Conservation (phyloP, 2,113 vertebrate species). For the Ia io region DNA sequence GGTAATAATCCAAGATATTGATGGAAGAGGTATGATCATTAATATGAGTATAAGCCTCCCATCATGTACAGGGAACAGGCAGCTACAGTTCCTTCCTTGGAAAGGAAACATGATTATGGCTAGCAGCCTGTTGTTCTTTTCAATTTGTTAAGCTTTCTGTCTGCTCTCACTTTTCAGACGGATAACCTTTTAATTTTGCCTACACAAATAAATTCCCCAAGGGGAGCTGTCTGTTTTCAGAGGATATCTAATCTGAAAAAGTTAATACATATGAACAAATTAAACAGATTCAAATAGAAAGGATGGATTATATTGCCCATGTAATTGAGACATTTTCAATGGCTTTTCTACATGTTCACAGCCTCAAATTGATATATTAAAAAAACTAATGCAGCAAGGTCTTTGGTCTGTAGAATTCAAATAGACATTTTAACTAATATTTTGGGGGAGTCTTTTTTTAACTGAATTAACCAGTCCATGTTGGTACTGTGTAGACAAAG, state of each 20-base stretch:
- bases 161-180: conserved; percentile 26
- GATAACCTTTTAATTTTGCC: conserved; percentile 54
- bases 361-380: neutral
- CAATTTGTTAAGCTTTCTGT: conserved; percentile 48
- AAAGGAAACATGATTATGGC: conserved; percentile 39
- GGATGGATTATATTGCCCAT: conserved; percentile 26
- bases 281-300: conserved; percentile 43
- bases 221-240: conserved; percentile 23
- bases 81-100: conserved; percentile 33
- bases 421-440: neutral
- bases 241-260: conserved; percentile 32
- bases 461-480: neutral
- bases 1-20: conserved; percentile 75
- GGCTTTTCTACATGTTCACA: conserved; percentile 20
- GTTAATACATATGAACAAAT: conserved; percentile 46
- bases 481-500: neutral
- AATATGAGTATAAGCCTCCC: conserved; percentile 61
- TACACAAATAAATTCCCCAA: neutral
- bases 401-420: conserved; percentile 3
- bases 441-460: neutral
- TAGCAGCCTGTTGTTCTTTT: conserved; percentile 11
- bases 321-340: conserved; percentile 34
- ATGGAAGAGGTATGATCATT: conserved; percentile 67
- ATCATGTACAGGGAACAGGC: neutral
- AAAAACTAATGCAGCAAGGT: neutral